These are phyloP conservation scores for Dipodomys spectabilis DNA, from an alignment of 2,113 vertebrate genomes.

Conservation along the genomic window DNA sequence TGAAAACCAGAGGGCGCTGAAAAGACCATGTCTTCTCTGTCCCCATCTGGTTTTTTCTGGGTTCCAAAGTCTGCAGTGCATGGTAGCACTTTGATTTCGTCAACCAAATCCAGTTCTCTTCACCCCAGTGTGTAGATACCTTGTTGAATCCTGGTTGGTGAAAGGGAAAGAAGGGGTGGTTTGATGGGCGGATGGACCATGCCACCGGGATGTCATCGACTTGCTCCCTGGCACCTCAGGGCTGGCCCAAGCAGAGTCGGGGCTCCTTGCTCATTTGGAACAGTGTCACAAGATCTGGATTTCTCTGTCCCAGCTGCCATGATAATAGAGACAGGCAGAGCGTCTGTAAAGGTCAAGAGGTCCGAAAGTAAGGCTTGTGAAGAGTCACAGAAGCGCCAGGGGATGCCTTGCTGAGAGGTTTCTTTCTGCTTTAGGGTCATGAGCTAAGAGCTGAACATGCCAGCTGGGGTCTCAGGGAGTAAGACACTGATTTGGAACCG, in stretches of 20 bases:
- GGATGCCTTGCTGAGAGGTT: constrained; percentile 64
- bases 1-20: not conserved
- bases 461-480: not conserved
- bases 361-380: not conserved
- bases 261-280: not conserved
- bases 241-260: not conserved
- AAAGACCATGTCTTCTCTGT: not conserved
- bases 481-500: not conserved
- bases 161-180: not conserved
- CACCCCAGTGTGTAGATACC: not conserved
- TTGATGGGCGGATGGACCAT: not conserved
- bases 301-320: constrained; percentile 47
- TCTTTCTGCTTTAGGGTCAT: not conserved
- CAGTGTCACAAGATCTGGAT: not conserved
- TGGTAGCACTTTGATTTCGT: not conserved
- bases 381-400: not conserved
- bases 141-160: not conserved
- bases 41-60: not conserved
- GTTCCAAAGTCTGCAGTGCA: not conserved
- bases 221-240: not conserved
- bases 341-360: not conserved
- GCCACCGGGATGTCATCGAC: not conserved
- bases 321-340: not conserved
- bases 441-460: not conserved
- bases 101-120: not conserved